phyloP scores from a whole-genome alignment of 2,888 invertebrate genomes.

The Drosophila acutilabella region DNA sequence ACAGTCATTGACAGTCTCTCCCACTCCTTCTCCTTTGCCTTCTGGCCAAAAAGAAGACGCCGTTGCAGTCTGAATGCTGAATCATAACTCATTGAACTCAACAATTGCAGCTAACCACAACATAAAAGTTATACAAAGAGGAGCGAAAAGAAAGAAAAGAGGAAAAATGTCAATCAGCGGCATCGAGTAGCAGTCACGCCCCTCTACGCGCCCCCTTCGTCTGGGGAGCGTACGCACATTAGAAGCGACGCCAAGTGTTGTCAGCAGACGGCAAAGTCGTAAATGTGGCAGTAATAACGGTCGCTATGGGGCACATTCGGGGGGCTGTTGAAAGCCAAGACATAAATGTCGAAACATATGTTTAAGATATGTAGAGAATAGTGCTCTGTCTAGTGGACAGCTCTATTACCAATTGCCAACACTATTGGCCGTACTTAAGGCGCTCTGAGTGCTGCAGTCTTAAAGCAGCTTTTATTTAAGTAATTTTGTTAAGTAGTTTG shows the following conservation, averaged over 20 bases:
- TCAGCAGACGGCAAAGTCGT: constrained; percentile 50
- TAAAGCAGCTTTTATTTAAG: not conserved
- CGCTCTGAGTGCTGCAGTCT: constrained; percentile 33
- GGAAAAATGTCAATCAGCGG: constrained; percentile 72
- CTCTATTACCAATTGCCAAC: constrained; percentile 60
- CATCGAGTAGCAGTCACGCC: constrained; percentile 39
- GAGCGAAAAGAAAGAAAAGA: not conserved
- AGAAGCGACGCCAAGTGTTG: constrained; percentile 56
- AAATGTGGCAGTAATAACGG: constrained; percentile 70
- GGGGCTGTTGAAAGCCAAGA: constrained; percentile 70
- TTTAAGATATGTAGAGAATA: constrained; percentile 25
- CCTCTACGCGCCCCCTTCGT: not conserved
- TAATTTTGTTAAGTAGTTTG: too few relatives aligned
- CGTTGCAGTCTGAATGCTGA: constrained; percentile 47
- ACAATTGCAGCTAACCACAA: constrained; percentile 49
- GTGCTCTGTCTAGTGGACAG: constrained; percentile 50
- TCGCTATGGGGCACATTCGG: constrained; percentile 64
- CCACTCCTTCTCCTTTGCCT: not conserved
- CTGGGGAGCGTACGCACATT: constrained; percentile 45
- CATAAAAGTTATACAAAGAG: constrained; percentile 36
- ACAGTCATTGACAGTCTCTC: constrained; percentile 17
- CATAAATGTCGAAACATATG: constrained; percentile 78
- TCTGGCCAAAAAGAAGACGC: not conserved
- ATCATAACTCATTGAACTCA: constrained; percentile 76
- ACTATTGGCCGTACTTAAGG: constrained; percentile 1